These are phyloP conservation scores for Idaea straminata DNA, from an alignment of 2,888 invertebrate genomes.

Conservation along the genomic window DNA sequence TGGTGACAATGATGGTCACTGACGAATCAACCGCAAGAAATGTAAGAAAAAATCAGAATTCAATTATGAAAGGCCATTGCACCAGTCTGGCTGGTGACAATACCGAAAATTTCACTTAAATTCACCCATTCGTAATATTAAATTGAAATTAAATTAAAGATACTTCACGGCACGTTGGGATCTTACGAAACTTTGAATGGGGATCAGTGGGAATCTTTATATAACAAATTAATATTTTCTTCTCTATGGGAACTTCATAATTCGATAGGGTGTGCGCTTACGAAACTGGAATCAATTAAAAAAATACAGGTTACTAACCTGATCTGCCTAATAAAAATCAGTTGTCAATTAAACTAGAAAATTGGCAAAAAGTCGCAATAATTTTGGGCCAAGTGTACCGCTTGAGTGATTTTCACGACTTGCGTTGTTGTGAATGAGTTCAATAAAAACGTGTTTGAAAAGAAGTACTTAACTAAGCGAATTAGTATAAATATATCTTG, in stretches of 20 bases:
- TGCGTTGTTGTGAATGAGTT: conserved; percentile 34
- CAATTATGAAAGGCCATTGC: conserved; percentile 69
- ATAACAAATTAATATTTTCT: conserved; percentile 67
- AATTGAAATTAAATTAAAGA: conserved; percentile 76
- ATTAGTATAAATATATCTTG: not conserved
- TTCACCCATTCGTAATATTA: conserved; percentile 63
- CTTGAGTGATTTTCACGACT: conserved; percentile 47
- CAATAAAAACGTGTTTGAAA: conserved; percentile 49
- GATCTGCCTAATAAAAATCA: conserved; percentile 28
- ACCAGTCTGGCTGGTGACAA: conserved; percentile 58
- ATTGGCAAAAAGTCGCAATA: conserved; percentile 59
- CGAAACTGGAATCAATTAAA: conserved; percentile 6
- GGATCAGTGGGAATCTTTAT: conserved; percentile 62
- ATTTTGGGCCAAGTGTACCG: conserved; percentile 31
- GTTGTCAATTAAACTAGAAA: conserved; percentile 52
- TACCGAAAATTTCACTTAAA: conserved; percentile 68
- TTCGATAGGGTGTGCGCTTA: not conserved
- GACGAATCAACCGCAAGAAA: conserved; percentile 32
- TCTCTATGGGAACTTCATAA: conserved; percentile 57
- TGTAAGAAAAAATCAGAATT: conserved; percentile 58
- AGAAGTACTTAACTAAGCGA: not conserved
- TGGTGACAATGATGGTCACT: conserved; percentile 1
- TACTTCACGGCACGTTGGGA: conserved; percentile 66
- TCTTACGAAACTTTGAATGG: conserved; percentile 73
- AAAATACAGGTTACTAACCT: conserved; percentile 3